These are phyloP conservation scores for Heliconius nattereri DNA, from an alignment of 1,140 invertebrate species.

Conservation along the genomic window DNA sequence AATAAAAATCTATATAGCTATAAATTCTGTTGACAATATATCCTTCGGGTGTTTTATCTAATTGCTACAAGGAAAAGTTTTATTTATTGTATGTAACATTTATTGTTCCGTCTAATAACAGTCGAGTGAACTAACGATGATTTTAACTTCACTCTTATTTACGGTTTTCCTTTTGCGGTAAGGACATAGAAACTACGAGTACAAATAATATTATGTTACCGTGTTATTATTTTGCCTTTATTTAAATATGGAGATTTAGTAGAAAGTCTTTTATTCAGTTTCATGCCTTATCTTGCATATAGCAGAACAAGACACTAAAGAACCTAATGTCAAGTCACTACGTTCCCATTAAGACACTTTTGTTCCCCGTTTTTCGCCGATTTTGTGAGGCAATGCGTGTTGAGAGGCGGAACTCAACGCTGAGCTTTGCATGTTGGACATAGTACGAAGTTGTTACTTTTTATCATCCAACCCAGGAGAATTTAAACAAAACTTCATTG, in stretches of 20 bases:
- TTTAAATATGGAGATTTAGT: too few relatives aligned
- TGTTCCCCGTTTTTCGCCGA: too few relatives aligned
- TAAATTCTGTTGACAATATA: neutral
- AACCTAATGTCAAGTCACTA: too few relatives aligned
- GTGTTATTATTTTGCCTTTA: neutral
- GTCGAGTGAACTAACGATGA: neutral
- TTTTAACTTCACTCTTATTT: neutral
- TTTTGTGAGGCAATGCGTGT: too few relatives aligned
- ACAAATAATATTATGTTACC: neutral
- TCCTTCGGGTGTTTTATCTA: neutral
- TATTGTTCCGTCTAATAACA: slow-evolving; percentile 5
- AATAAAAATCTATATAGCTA: slow-evolving; percentile 16
- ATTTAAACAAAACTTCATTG: neutral
- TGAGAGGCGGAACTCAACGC: too few relatives aligned
- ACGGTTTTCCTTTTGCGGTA: neutral
- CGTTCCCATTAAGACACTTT: too few relatives aligned
- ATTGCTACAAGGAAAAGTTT: slow-evolving; percentile 19
- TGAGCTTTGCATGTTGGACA: too few relatives aligned
- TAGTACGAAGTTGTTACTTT: too few relatives aligned
- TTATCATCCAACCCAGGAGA: neutral
- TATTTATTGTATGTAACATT: neutral
- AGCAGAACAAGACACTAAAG: too few relatives aligned
- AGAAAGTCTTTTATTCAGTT: too few relatives aligned
- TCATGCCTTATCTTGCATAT: too few relatives aligned
- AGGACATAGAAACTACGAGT: neutral